Evolutionary conservation across 2,797 vertebrate species (phyloP).

Genomic region (Monodelphis domestica): DNA sequence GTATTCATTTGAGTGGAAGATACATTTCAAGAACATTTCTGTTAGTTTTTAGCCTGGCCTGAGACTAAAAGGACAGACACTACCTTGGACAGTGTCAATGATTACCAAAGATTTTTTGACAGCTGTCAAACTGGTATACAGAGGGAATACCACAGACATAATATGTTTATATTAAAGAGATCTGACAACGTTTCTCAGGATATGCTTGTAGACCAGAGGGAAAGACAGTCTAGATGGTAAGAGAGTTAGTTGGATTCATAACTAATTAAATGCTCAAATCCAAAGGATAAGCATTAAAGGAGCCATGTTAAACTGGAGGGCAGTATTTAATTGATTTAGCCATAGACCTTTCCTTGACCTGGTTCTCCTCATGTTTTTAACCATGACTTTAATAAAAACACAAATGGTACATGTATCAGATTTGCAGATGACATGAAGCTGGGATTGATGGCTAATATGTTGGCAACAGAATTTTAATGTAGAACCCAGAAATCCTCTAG

Average conservation of each 20-base stretch:
- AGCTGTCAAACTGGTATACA: not conserved
- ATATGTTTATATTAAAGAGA: not conserved
- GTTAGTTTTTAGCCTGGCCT: not conserved
- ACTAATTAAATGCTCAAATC: not conserved
- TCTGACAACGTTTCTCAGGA: not conserved
- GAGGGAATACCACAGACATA: not conserved
- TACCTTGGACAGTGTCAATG: not conserved
- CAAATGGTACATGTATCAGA: not conserved
- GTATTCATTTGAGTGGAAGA: not conserved
- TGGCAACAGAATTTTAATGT: not conserved
- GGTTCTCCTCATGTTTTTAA: not conserved
- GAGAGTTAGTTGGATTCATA: not conserved
- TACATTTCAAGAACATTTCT: not conserved
- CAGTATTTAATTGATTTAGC: not conserved
- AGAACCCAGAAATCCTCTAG: not conserved
- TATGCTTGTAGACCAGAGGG: not conserved
- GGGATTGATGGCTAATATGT: not conserved
- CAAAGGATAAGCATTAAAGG: not conserved
- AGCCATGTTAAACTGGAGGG: not conserved
- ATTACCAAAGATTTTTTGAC: not conserved
- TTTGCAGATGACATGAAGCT: not conserved
- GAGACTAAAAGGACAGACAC: not conserved
- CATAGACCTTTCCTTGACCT: not conserved
- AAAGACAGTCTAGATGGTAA: not conserved
- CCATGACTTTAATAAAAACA: not conserved